Conservation (phyloP, 1,140 invertebrate genomes). For the Drosophila eugracilis region DNA sequence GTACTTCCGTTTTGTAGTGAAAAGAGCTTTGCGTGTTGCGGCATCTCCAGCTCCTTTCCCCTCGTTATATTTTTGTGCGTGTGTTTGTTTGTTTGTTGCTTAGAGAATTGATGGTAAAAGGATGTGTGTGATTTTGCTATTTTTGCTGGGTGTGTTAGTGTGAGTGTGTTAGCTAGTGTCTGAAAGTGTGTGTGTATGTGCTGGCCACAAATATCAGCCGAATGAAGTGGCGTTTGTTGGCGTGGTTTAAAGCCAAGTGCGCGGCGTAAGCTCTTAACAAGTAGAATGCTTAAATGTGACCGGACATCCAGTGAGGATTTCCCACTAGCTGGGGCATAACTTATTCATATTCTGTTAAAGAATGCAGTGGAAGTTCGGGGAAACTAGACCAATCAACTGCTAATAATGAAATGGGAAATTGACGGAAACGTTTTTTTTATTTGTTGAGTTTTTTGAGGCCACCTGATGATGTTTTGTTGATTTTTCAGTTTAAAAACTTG, state of each 20-base stretch:
- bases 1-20: conserved; percentile 82
- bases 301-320: conserved; percentile 33
- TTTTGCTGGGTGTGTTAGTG: conserved; percentile 27
- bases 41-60: conserved; percentile 42
- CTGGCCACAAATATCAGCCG: conserved; percentile 76
- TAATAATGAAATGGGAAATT: neutral
- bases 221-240: conserved; percentile 79
- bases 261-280: conserved; percentile 79
- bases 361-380: neutral
- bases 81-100: conserved; percentile 81
- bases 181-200: conserved; percentile 34
- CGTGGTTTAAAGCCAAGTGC: conserved; percentile 76
- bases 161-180: conserved; percentile 12
- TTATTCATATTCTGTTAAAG: conserved; percentile 19
- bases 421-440: neutral
- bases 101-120: conserved; percentile 82
- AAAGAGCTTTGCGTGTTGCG: conserved; percentile 81
- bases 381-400: neutral
- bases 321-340: conserved; percentile 2
- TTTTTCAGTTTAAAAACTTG: neutral
- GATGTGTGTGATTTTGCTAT: conserved; percentile 79
- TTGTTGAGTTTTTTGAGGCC: neutral
- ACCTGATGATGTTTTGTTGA: neutral
- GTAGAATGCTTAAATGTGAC: conserved; percentile 74
- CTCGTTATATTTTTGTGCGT: conserved; percentile 36